Conservation (phyloP, 2,888 invertebrate species). For the Agonopterix alstromeriana region DNA sequence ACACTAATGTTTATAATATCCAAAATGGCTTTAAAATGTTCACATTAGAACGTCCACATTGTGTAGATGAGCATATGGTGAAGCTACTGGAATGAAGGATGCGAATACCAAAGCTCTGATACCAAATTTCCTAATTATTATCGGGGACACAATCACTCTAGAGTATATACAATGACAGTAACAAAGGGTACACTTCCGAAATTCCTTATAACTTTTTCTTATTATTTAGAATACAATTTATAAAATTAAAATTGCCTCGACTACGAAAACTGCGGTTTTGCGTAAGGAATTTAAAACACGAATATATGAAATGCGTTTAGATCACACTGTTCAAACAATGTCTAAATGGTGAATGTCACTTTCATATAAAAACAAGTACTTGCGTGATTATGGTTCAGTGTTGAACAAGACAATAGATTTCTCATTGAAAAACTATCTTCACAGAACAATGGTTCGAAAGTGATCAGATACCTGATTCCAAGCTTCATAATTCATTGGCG, state of each 20-base stretch:
- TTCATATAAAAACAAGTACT: conserved; percentile 10
- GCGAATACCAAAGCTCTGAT: conserved; percentile 51
- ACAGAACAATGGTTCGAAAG: conserved; percentile 43
- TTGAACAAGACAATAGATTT: conserved; percentile 28
- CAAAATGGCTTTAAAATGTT: conserved; percentile 67
- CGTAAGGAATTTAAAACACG: conserved; percentile 16
- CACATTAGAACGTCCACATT: conserved; percentile 60
- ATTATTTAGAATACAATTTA: conserved; percentile 6
- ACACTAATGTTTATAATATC: conserved; percentile 64
- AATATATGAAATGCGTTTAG: conserved; percentile 12
- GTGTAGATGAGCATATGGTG: conserved; percentile 53
- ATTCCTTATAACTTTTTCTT: conserved; percentile 39
- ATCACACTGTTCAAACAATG: conserved; percentile 44
- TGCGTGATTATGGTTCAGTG: conserved; percentile 5
- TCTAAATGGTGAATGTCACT: conserved; percentile 48
- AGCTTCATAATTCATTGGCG: conserved; percentile 9
- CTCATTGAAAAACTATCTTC: conserved; percentile 31
- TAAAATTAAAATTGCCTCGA: conserved; percentile 13
- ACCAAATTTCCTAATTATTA: conserved; percentile 49
- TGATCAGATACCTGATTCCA: conserved; percentile 24
- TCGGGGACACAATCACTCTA: conserved; percentile 64
- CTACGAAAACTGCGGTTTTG: conserved; percentile 16
- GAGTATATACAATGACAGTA: conserved; percentile 62
- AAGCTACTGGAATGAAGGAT: conserved; percentile 65
- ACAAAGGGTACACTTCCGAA: conserved; percentile 50